These are phyloP conservation scores for Diplolepis rosae DNA, from an alignment of 2,888 invertebrate species.

Conservation along the genomic window DNA sequence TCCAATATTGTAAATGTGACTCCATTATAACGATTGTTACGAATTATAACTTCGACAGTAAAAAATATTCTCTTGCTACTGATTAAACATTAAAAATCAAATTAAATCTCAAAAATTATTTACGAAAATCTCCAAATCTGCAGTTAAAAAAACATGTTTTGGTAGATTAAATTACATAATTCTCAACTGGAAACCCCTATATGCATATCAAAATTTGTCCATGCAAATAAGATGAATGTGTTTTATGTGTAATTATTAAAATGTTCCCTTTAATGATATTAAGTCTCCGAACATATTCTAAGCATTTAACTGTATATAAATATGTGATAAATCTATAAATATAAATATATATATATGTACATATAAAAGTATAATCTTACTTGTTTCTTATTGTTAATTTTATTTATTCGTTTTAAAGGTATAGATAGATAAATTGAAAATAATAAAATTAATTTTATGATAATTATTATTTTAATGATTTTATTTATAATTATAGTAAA, in stretches of 20 bases:
- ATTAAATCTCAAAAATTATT: not conserved
- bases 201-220: slow-evolving; percentile 54
- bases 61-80: not conserved
- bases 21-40: not conserved
- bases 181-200: slow-evolving; percentile 17
- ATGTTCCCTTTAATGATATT: slow-evolving; percentile 66
- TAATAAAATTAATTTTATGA: no score
- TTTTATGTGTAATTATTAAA: slow-evolving; percentile 63
- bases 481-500: no score
- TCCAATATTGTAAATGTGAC: slow-evolving; percentile 9
- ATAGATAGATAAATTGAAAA: no score
- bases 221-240: slow-evolving; percentile 63
- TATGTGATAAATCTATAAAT: slow-evolving; percentile 66
- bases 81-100: not conserved
- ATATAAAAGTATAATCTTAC: slow-evolving; percentile 38
- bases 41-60: not conserved
- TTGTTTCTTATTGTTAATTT: not conserved
- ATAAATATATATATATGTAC: slow-evolving; percentile 58
- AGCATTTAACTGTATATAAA: slow-evolving; percentile 67
- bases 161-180: not conserved
- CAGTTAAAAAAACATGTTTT: not conserved
- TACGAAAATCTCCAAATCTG: not conserved
- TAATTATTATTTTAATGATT: no score
- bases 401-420: no score
- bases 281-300: slow-evolving; percentile 66